Evolutionary conservation across 2,113 vertebrate genomes (phyloP).

Genomic region (Ammodytes marinus): DNA sequence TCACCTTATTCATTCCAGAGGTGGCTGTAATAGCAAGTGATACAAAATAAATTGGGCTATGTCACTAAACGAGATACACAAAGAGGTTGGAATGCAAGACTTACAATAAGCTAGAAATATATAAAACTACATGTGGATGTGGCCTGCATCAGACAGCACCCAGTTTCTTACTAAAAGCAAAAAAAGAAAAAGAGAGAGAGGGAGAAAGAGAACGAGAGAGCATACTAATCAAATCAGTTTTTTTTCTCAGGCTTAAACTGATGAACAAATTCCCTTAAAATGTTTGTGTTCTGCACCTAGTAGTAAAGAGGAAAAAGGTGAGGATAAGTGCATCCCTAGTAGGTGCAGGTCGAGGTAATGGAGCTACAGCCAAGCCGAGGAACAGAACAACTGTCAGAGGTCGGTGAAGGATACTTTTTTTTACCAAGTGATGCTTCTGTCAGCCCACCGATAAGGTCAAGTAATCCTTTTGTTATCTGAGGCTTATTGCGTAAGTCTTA

Average conservation of each 20-base stretch:
- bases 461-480: too few relatives aligned
- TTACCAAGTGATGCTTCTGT: background rate
- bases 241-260: conserved; percentile 62
- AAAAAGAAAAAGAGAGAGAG: conserved; percentile 48
- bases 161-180: conserved; percentile 76
- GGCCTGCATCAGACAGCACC: conserved; percentile 74
- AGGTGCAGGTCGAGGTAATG: conserved; percentile 79
- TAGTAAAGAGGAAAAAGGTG: conserved; percentile 68
- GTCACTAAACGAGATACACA: conserved; percentile 83
- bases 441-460: background rate
- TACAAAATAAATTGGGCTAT: conserved; percentile 80
- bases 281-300: conserved; percentile 75
- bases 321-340: conserved; percentile 84
- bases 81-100: conserved; percentile 87
- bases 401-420: background rate
- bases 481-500: too few relatives aligned
- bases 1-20: conserved; percentile 73
- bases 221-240: conserved; percentile 63
- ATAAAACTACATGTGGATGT: conserved; percentile 81
- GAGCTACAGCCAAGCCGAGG: conserved; percentile 52
- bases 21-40: conserved; percentile 81
- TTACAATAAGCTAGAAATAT: conserved; percentile 83
- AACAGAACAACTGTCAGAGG: conserved; percentile 37
- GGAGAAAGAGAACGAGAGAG: conserved; percentile 30
- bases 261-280: conserved; percentile 80